Evolutionary conservation across 2,797 vertebrate species (phyloP), one percentile per base, ranked within the genome.

Genomic region (Clarias pachynema): DNA sequence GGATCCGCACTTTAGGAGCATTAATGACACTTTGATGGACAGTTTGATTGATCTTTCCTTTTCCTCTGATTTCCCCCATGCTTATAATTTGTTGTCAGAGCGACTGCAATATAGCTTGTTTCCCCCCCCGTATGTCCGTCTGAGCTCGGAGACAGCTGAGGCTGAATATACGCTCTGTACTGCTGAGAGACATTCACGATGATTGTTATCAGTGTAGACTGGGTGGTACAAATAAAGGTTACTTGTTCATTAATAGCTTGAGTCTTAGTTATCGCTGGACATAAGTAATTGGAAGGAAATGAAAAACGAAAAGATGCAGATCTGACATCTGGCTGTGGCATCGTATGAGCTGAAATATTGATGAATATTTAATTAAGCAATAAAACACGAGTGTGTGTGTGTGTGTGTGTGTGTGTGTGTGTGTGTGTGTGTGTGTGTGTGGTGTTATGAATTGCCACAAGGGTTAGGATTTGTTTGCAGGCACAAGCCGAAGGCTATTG

Each of bases 21-120:
- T 77, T 62, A 70, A 44, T 78, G 65, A 86, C 37, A 75, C 37
- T 72, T 65, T 88, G 86, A 84, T 84, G 65, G 85, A 86, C 84
- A 80, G 78, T 82, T 84, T 86, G 86, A 86, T 89, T 70, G 57
- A 66, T 37, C 7, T 86, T 78, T 75, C 24, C 69, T 73, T 68
- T 44, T 34, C 73, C 53, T 85, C 37, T n/a, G 75, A 0, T 66
- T 70, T 40, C 29, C n/a, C 59, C 7, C 68, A 83, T 86, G 68
- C 70, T 74, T 83, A 86, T 40, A 26, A 68, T 81, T 69, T 62
- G 24, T 70, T 72, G 75, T 84, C 75, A 56, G 34, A 56, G 72
- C 59, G 59, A 74, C 29, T 40, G 34, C 22, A 16, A 12, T 40
- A 40, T 40, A 62, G 57, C 22, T 78, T 60, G 20, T 75, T 60